These are phyloP conservation scores for Catagonus wagneri DNA, from an alignment of 2,113 vertebrate species.

Conservation along the genomic window DNA sequence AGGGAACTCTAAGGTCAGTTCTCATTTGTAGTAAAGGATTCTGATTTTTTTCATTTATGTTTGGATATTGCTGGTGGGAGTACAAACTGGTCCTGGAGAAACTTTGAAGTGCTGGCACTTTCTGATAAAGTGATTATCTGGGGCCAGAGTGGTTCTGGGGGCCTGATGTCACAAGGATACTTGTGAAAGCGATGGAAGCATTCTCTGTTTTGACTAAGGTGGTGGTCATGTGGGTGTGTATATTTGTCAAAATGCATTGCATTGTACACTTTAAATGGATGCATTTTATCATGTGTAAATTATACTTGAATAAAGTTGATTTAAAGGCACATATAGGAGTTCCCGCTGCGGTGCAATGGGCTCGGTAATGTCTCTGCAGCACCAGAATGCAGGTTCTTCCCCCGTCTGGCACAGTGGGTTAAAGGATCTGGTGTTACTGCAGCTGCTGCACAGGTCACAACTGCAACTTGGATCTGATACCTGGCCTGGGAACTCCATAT, in stretches of 20 bases:
- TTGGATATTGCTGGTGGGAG: background rate
- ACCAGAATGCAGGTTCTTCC: no score
- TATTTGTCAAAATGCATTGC: background rate
- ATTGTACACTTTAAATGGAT: background rate
- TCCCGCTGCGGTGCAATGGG: no score
- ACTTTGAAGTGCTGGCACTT: background rate
- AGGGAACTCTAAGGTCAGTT: no score
- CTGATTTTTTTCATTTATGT: background rate
- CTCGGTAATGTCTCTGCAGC: no score
- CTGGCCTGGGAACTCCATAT: no score
- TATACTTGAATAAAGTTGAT: background rate
- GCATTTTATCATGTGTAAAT: constrained; percentile 11
- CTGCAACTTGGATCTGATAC: no score
- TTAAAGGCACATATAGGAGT: background rate
- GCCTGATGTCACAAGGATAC: background rate
- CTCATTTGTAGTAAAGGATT: background rate
- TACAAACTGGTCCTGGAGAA: background rate
- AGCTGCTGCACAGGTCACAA: no score
- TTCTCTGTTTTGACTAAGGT: background rate
- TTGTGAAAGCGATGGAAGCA: fast-evolving
- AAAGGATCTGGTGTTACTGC: no score
- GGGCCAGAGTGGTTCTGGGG: background rate
- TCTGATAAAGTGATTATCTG: background rate
- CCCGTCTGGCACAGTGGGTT: no score
- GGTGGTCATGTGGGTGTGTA: background rate